Conservation (phyloP, 37 sponge, comb jelly and placozoan species). For the Chondrosia reniformis region DNA sequence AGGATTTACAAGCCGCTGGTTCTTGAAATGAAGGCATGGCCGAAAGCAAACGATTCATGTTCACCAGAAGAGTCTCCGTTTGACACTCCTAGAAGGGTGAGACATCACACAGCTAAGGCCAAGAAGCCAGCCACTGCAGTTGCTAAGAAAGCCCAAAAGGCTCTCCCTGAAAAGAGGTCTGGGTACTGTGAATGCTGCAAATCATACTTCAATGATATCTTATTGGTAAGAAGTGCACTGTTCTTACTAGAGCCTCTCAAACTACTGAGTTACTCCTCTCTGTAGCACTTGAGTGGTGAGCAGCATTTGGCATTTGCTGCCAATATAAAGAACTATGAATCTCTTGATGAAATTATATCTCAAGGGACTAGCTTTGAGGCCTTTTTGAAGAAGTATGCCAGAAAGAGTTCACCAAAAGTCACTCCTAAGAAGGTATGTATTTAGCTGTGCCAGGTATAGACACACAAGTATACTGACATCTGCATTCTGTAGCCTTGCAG, state of each 20-base stretch:
- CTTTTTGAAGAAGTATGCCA: slow-evolving; percentile 2
- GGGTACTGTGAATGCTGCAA: slow-evolving; percentile 73
- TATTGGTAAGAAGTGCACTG: slow-evolving; percentile 33
- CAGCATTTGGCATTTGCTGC: slow-evolving; percentile 6
- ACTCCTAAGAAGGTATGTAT: too few relatives aligned
- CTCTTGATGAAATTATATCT: background rate
- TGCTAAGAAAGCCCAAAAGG: background rate
- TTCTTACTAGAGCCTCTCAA: background rate
- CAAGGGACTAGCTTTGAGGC: background rate
- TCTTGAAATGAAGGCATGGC: slow-evolving; percentile 49
- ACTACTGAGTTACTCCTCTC: background rate
- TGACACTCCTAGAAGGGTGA: slow-evolving; percentile 23
- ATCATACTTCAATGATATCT: slow-evolving; percentile 26
- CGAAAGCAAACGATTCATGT: slow-evolving; percentile 9
- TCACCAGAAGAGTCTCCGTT: slow-evolving; percentile 40
- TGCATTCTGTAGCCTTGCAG: background rate
- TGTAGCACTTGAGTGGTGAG: slow-evolving; percentile 9
- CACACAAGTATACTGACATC: too few relatives aligned
- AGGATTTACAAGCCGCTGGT: slow-evolving; percentile 49
- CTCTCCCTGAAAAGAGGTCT: slow-evolving; percentile 31
- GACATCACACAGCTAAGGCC: background rate
- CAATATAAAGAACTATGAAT: background rate
- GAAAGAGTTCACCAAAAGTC: too few relatives aligned
- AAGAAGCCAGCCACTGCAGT: background rate
- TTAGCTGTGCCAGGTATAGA: too few relatives aligned